A percentile compares a stretch with the other conserved stretches of the same genome.
Evolutionary conservation across 2,113 vertebrate genomes (phyloP).

Genomic region (Echinops telfairi): DNA sequence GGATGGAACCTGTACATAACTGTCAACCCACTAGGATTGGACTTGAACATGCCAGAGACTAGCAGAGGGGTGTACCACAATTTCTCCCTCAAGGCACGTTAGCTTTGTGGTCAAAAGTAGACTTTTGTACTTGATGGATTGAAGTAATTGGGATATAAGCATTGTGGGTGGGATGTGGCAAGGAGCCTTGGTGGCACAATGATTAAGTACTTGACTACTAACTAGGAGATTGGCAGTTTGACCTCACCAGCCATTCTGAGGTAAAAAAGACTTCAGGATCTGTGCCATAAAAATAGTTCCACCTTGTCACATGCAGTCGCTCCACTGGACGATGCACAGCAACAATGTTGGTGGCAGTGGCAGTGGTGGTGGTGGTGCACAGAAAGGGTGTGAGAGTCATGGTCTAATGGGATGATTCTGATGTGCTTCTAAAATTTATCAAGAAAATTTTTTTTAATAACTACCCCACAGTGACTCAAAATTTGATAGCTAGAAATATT

Average conservation of each 20-base stretch:
- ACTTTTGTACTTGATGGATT: neutral
- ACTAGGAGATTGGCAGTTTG: neutral
- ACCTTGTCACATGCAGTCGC: neutral
- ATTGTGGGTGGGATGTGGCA: neutral
- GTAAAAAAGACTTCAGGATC: neutral
- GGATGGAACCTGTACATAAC: neutral
- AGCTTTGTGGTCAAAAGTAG: neutral
- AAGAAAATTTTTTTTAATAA: neutral
- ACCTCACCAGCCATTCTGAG: neutral
- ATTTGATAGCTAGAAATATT: neutral
- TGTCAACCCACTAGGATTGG: neutral
- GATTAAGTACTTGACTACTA: neutral
- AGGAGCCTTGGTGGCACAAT: neutral
- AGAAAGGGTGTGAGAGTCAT: neutral
- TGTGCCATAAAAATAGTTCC: neutral
- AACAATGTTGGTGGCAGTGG: neutral
- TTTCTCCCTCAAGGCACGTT: neutral
- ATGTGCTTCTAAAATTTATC: neutral
- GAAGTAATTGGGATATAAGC: neutral
- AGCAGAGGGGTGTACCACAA: rapidly evolving
- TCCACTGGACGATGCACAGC: too few relatives aligned
- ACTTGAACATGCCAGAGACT: neutral
- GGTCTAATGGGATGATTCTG: neutral
- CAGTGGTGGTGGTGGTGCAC: neutral
- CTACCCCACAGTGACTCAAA: neutral